These are phyloP conservation scores for Aleiodes leptofemur DNA, from an alignment of 2,888 invertebrate species.

Conservation along the genomic window DNA sequence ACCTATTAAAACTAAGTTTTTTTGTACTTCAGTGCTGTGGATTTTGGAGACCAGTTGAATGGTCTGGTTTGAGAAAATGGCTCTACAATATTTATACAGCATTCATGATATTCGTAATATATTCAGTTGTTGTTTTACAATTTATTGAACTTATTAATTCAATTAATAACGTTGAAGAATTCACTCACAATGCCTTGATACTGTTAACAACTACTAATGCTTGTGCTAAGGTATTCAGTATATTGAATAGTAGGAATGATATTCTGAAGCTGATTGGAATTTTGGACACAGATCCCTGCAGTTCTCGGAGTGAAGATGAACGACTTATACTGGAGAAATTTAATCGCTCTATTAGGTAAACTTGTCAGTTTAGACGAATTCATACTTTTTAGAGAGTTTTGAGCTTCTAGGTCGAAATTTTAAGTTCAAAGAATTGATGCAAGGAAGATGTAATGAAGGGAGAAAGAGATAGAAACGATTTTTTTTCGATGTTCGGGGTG, in stretches of 20 bases:
- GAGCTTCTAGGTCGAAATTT: too few relatives aligned
- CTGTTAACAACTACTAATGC: slow-evolving; percentile 9
- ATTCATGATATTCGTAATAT: background rate
- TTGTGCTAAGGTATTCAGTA: slow-evolving; percentile 11
- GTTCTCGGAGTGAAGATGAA: background rate
- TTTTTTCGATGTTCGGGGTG: too few relatives aligned
- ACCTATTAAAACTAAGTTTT: too few relatives aligned
- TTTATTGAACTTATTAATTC: slow-evolving; percentile 10
- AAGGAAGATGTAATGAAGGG: too few relatives aligned
- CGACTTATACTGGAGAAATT: background rate
- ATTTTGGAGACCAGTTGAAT: slow-evolving; percentile 16
- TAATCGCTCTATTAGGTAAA: background rate
- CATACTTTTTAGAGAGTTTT: too few relatives aligned
- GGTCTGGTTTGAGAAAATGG: background rate
- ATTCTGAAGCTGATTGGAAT: background rate
- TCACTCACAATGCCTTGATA: slow-evolving; percentile 11
- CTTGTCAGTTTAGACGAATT: background rate
- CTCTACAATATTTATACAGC: slow-evolving; percentile 16
- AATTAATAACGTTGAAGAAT: slow-evolving; percentile 1
- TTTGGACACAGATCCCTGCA: background rate
- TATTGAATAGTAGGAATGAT: background rate
- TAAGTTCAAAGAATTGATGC: too few relatives aligned
- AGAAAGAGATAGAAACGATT: too few relatives aligned
- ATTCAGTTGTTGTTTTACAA: slow-evolving; percentile 13
- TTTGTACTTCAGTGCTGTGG: background rate